These are phyloP conservation scores for Chelonoidis abingdonii DNA, from an alignment of 2,113 vertebrate genomes.

Conservation along the genomic window DNA sequence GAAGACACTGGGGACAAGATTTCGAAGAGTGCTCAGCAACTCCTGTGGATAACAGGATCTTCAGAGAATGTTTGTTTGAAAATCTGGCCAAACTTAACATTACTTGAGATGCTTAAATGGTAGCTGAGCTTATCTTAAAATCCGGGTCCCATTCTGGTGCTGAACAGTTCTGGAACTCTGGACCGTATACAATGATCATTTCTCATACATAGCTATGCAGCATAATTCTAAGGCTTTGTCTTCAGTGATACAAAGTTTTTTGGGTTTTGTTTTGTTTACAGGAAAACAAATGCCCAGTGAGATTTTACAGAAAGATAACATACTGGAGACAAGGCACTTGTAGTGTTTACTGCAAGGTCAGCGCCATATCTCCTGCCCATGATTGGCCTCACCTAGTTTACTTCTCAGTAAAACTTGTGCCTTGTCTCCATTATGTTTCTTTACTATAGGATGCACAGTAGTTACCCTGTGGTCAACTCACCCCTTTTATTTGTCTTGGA, in stretches of 20 bases:
- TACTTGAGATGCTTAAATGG: background rate
- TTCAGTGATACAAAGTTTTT: background rate
- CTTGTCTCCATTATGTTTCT: background rate
- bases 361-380: fast-evolving
- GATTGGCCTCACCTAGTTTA: background rate
- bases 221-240: background rate
- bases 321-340: background rate
- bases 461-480: background rate
- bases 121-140: background rate
- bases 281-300: background rate
- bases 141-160: background rate
- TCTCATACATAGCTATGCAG: background rate
- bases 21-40: background rate
- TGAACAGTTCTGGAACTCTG: background rate
- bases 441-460: background rate
- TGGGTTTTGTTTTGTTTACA: background rate
- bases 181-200: background rate
- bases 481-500: background rate
- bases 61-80: background rate
- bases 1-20: background rate
- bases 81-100: background rate
- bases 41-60: background rate
- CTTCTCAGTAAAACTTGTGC: background rate
- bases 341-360: fast-evolving
- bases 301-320: background rate